Conservation (phyloP, 37 sponge, comb jelly and placozoan genomes). For the Aphrocallistes beatrix region DNA sequence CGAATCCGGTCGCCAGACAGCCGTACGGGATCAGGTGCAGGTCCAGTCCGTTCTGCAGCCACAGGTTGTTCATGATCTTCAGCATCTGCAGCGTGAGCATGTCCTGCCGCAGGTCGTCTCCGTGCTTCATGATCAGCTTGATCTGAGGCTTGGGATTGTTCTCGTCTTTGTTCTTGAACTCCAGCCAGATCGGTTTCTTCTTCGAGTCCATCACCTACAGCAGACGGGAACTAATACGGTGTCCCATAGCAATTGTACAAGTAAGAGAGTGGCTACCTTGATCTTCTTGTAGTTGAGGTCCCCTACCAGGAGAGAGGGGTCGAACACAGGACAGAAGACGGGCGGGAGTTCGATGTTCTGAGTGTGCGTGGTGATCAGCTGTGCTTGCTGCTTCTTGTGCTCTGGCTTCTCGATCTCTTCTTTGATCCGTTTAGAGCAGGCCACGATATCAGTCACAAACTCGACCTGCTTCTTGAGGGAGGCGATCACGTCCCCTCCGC, state of each 20-base stretch:
- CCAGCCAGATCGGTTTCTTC: constrained; percentile 86
- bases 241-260: constrained; percentile 14
- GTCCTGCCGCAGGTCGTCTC: constrained; percentile 86
- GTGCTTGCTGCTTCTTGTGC: constrained; percentile 7
- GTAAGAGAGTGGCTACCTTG: background rate
- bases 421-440: constrained; percentile 2
- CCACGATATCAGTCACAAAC: background rate
- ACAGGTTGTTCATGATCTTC: constrained; percentile 70
- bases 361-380: background rate
- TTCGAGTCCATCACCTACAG: constrained; percentile 78
- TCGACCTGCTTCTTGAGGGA: constrained; percentile 10
- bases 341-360: background rate
- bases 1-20: constrained; percentile 62
- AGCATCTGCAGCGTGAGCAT: constrained; percentile 93
- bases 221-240: background rate
- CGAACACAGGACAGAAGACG: constrained; percentile 5
- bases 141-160: constrained; percentile 30
- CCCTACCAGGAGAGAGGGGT: background rate
- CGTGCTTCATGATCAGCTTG: constrained; percentile 74
- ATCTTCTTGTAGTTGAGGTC: constrained; percentile 19
- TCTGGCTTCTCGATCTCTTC: background rate
- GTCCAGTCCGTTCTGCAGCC: constrained; percentile 59
- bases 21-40: constrained; percentile 67
- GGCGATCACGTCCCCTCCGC: constrained; percentile 66
- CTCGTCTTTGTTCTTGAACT: constrained; percentile 64